Percentiles rank a stretch among this genome's conserved stretches.
Conservation (phyloP, 2,113 vertebrate species). For the Scophthalmus maximus region DNA sequence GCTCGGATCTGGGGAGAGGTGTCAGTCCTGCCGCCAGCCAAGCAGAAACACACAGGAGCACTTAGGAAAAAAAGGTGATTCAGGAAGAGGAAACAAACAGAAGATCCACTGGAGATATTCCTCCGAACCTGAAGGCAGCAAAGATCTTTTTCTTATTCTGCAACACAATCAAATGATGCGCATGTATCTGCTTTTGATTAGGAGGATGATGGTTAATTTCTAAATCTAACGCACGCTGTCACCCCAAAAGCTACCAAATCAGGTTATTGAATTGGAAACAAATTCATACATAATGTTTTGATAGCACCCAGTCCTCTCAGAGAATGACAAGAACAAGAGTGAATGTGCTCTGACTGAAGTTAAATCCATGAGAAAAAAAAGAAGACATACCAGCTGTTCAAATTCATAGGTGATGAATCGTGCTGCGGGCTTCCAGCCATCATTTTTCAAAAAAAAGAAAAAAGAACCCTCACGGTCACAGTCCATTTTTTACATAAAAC, state of each 20-base stretch:
- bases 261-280: not conserved
- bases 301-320: not conserved
- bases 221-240: not conserved
- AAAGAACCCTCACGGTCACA: conserved; percentile 58
- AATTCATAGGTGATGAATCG: conserved; percentile 71
- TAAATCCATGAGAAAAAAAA: conserved; percentile 32
- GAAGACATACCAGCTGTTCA: conserved; percentile 66
- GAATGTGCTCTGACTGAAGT: conserved; percentile 23
- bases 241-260: conserved; percentile 6
- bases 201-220: not conserved
- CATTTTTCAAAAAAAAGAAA: conserved; percentile 61
- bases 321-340: conserved; percentile 31
- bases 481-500: conserved; percentile 74
- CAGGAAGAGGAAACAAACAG: conserved; percentile 73
- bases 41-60: conserved; percentile 77
- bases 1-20: conserved; percentile 78
- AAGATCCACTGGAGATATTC: conserved; percentile 59
- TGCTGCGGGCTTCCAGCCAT: conserved; percentile 50
- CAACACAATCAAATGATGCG: too few relatives aligned
- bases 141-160: not conserved
- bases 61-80: conserved; percentile 72
- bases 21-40: conserved; percentile 78
- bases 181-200: too few relatives aligned
- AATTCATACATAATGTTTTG: not conserved
- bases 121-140: conserved; percentile 26